Base-by-base conservation (phyloP, 1,140 invertebrate species). In the Telenomus remus region DNA sequence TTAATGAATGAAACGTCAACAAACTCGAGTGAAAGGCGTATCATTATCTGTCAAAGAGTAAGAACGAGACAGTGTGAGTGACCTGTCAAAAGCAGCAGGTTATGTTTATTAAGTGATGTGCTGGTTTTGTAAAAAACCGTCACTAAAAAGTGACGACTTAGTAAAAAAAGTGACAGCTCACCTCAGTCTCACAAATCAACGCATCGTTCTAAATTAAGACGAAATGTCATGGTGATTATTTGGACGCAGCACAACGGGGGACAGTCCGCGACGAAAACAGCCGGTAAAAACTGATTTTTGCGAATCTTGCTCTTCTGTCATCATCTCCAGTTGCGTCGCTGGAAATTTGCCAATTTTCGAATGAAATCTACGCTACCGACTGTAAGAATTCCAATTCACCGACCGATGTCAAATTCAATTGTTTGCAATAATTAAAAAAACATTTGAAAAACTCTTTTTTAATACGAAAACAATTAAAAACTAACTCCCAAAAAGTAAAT, bases 131-230 rank as follows among this genome's bases (percentile, higher is more conserved):
- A 48, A 64, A 71, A 71, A 71, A 57, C 56, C 57, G 3, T 39
- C 8, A 9, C 9, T 39, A n/a, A 35, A 6, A 10, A 35, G 10
- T n/a, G 37, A 39, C 9, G 9, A 11, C 3, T 39, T n/a, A 65
- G 50, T 1, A 42, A 65, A 53, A 48, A 37, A 54, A 35, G 5
- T n/a, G 27, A 64, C 15, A 13, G 12, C 49, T 68, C 68, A 68
- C 63, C 71, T 74, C 71, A 68, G 63, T 68, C 56, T 55, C 53
- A 44, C 63, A 56, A 56, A 46, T 19, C 34, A 14, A 33, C 50
- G 15, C 63, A 63, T 68, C 47, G 56, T 74, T 66, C 56, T 15
- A 51, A 50, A 59, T 46, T 68, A 63, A 68, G 57, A 74, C 68
- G 56, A 50, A 63, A 56, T 61, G 55, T 44, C 56, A 68, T 57